Base-by-base conservation (phyloP, 2,888 invertebrate species). In the Yponomeuta malinellus region DNA sequence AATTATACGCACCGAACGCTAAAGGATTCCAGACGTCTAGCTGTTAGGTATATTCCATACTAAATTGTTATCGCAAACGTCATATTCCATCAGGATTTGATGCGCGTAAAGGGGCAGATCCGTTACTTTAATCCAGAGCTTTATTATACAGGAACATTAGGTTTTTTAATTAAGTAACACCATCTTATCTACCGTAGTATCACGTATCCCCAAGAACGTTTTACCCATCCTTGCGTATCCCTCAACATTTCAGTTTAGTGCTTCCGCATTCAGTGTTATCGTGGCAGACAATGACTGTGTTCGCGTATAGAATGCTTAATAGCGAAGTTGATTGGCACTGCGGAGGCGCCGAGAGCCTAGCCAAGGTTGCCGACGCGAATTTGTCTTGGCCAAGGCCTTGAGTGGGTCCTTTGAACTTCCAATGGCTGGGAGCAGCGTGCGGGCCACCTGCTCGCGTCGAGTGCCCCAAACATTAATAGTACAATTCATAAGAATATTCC, bases 331-430 rank as follows among this genome's bases (percentile, higher is more conserved):
- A 73, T 74, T 73, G 73, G 72, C 67, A 71, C 73, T 74, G 72
- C 74, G 73, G 78, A 82, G 84, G 84, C 82, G 83, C 83, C 65
- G 52, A 59, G 15, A 59, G 43, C 52, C 81, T 81, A 76, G 76
- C 76, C 77, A 83, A 72, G 71, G 72, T 70, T 71, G 71, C 68
- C 65, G 70, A 82, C 83, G 83, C 82, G 78, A 83, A 78, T 86
- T 86, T 83, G 86, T 85, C 83, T 84, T 80, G 81, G 77, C 77
- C 78, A 68, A 78, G 84, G 84, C 90, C 90, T 90, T 89, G 90
- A 80, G 76, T 74, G 78, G 77, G 90, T 89, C 88, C 86, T 87
- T 87, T 90, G 90, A 90, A 86, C 90, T 83, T 81, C 78, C 76
- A 77, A 77, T 81, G 80, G 48, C 10, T 52, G 52, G 52, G 79